Percentiles rank a stretch among this genome's conserved stretches.
These are phyloP conservation scores for Oceanodroma leucorhoa DNA, from an alignment of 2,797 vertebrate species.

Conservation along the genomic window DNA sequence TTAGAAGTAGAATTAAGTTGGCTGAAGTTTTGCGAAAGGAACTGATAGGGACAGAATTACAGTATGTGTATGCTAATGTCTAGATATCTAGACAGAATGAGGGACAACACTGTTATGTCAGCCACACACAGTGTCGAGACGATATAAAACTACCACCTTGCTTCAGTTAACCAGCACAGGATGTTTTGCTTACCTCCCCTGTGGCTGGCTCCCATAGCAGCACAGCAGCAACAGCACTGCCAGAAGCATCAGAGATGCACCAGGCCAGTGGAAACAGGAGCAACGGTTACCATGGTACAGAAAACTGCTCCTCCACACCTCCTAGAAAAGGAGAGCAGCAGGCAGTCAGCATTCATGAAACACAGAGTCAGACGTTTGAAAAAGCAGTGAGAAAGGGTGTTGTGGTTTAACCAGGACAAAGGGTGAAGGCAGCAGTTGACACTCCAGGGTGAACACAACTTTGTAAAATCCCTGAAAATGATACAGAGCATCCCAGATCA, in stretches of 20 bases:
- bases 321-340: slow-evolving; percentile 72
- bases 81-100: background rate
- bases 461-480: background rate
- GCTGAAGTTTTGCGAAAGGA: background rate
- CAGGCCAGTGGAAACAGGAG: slow-evolving; percentile 97
- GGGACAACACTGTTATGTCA: background rate
- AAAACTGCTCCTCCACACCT: slow-evolving; percentile 88
- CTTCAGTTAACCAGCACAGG: background rate
- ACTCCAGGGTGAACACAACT: background rate
- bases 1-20: background rate
- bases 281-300: slow-evolving; percentile 92
- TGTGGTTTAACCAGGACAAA: background rate
- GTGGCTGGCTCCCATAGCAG: slow-evolving; percentile 90
- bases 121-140: background rate
- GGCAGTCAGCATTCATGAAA: background rate
- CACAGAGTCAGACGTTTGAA: background rate
- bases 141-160: background rate
- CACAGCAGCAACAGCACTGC: slow-evolving; percentile 87
- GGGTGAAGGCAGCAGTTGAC: background rate
- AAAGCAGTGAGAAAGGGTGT: background rate
- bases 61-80: background rate
- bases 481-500: background rate
- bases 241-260: slow-evolving; percentile 89
- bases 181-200: slow-evolving; percentile 83
- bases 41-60: background rate